Evolutionary conservation across 2,888 invertebrate genomes (phyloP).

Genomic region (Drosophila demipolita): DNA sequence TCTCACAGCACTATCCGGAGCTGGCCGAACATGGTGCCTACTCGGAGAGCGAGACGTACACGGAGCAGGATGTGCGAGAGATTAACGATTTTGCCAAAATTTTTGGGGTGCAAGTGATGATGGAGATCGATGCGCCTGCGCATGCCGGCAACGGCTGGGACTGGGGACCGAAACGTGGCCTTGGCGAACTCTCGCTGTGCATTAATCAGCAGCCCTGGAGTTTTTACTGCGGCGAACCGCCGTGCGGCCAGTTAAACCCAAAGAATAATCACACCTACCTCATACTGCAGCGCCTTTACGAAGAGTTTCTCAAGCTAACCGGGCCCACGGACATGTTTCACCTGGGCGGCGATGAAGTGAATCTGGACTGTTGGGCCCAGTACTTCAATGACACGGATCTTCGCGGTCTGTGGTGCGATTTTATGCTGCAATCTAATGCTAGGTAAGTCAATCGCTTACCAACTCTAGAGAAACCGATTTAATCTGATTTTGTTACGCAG

Average conservation of each 20-base stretch:
- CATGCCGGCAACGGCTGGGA: slow-evolving; percentile 95
- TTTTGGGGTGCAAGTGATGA: slow-evolving; percentile 93
- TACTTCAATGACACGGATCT: slow-evolving; percentile 91
- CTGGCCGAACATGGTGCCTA: slow-evolving; percentile 94
- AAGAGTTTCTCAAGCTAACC: slow-evolving; percentile 90
- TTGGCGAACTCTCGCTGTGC: slow-evolving; percentile 92
- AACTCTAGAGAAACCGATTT: no score
- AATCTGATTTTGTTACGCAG: slow-evolving; percentile 43
- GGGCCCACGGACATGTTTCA: slow-evolving; percentile 92
- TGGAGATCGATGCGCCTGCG: slow-evolving; percentile 96
- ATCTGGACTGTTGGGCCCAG: slow-evolving; percentile 92
- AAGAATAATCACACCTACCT: slow-evolving; percentile 91
- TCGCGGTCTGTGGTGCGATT: slow-evolving; percentile 92
- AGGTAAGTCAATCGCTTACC: slow-evolving; percentile 71
- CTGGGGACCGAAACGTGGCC: slow-evolving; percentile 91
- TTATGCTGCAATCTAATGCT: slow-evolving; percentile 88
- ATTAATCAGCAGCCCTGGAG: slow-evolving; percentile 93
- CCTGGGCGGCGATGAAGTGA: slow-evolving; percentile 89
- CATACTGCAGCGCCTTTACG: slow-evolving; percentile 90
- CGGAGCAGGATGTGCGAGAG: slow-evolving; percentile 89
- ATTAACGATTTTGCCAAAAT: slow-evolving; percentile 91
- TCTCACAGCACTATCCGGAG: slow-evolving; percentile 90
- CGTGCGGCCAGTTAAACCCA: slow-evolving; percentile 94
- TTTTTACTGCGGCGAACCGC: slow-evolving; percentile 93
- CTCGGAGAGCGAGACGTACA: slow-evolving; percentile 91